phyloP scores from a whole-genome alignment of 2,888 invertebrate genomes.

The Diaprepes abbreviatus region DNA sequence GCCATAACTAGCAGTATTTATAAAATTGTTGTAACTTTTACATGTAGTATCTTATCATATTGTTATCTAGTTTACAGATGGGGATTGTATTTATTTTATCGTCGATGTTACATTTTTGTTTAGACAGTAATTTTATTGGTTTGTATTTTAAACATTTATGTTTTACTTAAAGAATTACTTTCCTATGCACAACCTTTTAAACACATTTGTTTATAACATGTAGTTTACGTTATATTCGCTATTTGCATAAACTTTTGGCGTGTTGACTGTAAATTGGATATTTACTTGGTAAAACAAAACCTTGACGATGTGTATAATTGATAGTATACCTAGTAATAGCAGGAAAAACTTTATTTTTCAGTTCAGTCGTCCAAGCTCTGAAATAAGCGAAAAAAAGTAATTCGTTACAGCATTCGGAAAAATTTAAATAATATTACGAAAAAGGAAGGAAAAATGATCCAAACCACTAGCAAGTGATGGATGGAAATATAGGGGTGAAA shows the following conservation, averaged over 20 bases:
- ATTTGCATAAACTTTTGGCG: constrained; percentile 27
- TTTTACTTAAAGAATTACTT: constrained; percentile 10
- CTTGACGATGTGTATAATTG: constrained; percentile 7
- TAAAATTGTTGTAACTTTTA: constrained; percentile 9
- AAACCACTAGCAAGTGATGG: too few species aligned
- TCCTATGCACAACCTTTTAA: not conserved
- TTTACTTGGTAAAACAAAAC: constrained; percentile 18
- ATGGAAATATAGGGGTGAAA: too few species aligned
- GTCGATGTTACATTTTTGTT: not conserved
- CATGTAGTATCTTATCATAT: not conserved
- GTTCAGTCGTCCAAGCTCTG: too few species aligned
- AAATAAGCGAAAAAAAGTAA: too few species aligned
- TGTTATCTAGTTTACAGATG: constrained; percentile 13
- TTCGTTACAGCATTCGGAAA: not conserved
- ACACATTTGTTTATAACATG: not conserved
- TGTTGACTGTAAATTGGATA: constrained; percentile 7
- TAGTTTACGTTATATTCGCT: not conserved
- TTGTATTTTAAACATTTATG: not conserved
- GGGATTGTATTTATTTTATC: not conserved
- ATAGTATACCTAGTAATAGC: not conserved
- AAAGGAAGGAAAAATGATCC: too few species aligned
- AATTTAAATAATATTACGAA: not conserved
- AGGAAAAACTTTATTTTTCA: not conserved
- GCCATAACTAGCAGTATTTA: constrained; percentile 51
- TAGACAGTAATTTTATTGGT: not conserved